Percentiles rank a stretch among this genome's conserved stretches.
These are phyloP conservation scores for Charanyca ferruginea DNA, from an alignment of 2,888 invertebrate species.

Conservation along the genomic window DNA sequence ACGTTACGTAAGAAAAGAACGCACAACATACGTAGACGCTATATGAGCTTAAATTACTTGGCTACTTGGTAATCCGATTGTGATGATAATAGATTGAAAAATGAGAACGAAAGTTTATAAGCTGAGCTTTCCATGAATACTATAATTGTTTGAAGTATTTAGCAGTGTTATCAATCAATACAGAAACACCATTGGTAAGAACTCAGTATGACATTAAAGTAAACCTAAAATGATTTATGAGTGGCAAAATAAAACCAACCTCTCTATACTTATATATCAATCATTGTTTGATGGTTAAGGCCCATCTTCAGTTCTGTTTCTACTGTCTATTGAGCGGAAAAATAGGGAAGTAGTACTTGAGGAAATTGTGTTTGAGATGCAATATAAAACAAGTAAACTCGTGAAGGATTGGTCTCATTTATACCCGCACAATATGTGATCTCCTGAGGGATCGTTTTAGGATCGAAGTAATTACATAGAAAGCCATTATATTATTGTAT, in stretches of 20 bases:
- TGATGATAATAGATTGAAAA: constrained; percentile 6
- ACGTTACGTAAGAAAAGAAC: neutral
- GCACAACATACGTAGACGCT: neutral
- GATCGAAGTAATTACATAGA: constrained; percentile 39
- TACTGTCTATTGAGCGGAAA: constrained; percentile 62
- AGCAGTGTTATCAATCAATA: constrained; percentile 69
- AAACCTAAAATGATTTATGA: constrained; percentile 76
- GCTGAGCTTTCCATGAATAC: constrained; percentile 1
- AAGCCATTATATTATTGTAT: constrained; percentile 24
- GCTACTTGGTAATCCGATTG: constrained; percentile 9
- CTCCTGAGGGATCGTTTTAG: constrained; percentile 18
- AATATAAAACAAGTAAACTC: constrained; percentile 47
- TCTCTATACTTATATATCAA: constrained; percentile 64
- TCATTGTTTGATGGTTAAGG: constrained; percentile 63
- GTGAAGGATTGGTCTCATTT: constrained; percentile 37
- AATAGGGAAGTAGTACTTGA: constrained; percentile 42
- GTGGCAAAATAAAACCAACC: constrained; percentile 69
- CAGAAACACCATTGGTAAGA: constrained; percentile 69
- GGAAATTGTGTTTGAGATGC: constrained; percentile 47
- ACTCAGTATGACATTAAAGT: constrained; percentile 70
- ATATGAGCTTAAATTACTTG: neutral
- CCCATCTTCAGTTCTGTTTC: constrained; percentile 51
- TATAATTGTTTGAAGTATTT: constrained; percentile 38
- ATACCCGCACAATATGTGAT: constrained; percentile 28
- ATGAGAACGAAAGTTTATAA: constrained; percentile 8